These are phyloP conservation scores for Balaenoptera acutorostrata DNA, from an alignment of 2,113 vertebrate species.

Conservation along the genomic window DNA sequence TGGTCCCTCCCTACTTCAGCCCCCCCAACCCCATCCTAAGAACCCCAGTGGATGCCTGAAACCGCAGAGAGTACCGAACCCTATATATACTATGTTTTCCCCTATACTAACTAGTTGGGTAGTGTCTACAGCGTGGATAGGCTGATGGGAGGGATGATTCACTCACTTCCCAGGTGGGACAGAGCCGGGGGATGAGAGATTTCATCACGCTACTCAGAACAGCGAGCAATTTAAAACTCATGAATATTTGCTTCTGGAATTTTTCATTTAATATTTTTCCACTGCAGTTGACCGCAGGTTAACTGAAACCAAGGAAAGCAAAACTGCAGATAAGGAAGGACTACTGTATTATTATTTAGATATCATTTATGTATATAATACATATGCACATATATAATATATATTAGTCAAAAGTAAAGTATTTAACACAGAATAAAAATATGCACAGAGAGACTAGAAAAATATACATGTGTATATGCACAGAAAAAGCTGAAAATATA, in stretches of 20 bases:
- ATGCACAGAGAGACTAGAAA: neutral
- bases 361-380: neutral
- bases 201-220: neutral
- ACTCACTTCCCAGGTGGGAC: neutral
- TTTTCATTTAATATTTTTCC: neutral
- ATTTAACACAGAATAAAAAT: constrained; percentile 11
- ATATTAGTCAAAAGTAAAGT: neutral
- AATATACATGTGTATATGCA: neutral
- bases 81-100: neutral
- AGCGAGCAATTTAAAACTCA: no score
- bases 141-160: neutral
- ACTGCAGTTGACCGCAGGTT: neutral
- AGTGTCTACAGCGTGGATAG: neutral
- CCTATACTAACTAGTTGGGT: neutral
- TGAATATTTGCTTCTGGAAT: neutral
- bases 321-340: neutral
- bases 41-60: neutral
- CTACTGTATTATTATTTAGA: neutral
- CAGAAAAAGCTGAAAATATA: neutral
- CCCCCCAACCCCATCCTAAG: neutral
- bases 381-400: neutral
- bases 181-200: neutral
- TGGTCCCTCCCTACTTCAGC: neutral
- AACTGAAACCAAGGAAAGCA: neutral
- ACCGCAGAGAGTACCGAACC: neutral